Evolutionary conservation across 2,797 vertebrate genomes (phyloP), one percentile per base, ranked within the genome.

Genomic region (Vespertilio murinus): DNA sequence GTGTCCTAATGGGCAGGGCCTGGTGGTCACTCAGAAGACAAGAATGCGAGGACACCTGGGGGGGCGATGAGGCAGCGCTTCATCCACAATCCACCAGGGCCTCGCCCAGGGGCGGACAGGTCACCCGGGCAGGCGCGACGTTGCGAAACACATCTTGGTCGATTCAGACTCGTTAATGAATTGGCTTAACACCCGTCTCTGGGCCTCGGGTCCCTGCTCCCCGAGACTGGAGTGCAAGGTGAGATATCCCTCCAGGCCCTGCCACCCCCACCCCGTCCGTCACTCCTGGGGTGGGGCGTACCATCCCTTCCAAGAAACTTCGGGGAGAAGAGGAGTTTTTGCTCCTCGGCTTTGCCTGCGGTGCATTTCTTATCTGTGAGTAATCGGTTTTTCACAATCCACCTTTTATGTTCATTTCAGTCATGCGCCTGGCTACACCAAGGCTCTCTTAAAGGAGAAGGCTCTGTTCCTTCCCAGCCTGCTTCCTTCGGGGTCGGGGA

Each of bases 361-460:
- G 98, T 97, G 97, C 97, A 98, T 98, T 98, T 97, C 98, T 98
- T 96, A 97, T 93, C 94, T 96, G 90, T 98, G 98, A 98, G 97
- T 97, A 98, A 98, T 95, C 95, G 88, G 95, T 95, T 98, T 97
- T 98, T 98, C 98, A 98, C 97, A 98, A 98, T 98, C 97, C 96
- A 98, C 97, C 98, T 98, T 97, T 97, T 97, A 96, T 97, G 97
- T 97, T 98, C 98, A 97, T 97, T 91, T 80, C 96, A 97, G 85
- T 98, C 97, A 97, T 70, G 88, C 20, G 93, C 92, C 96, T 80
- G 65, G 92, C 88, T 92, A 96, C 96, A 98, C 96, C 97, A 97
- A 98, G 97, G 96, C 98, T 97, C 95, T 97, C 98, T 98, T 98
- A 98, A 98, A 98, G 98, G 97, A 97, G 96, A 97, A 94, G 82